Percentiles rank a stretch among this genome's conserved stretches.
Evolutionary conservation across 2,797 vertebrate genomes (phyloP).

Genomic region (Mastacembelus armatus): DNA sequence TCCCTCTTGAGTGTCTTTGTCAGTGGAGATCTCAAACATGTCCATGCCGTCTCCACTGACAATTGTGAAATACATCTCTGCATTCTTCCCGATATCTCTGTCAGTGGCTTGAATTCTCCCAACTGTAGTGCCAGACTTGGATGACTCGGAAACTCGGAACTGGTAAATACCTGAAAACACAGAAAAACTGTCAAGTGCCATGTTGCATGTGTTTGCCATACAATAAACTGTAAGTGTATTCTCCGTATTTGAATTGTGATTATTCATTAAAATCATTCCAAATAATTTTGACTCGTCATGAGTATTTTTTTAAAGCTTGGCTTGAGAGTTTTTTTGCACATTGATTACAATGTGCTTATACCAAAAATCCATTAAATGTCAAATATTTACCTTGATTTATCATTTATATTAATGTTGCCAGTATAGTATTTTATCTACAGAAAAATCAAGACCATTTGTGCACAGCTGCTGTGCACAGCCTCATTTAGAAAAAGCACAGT

Average conservation of each 20-base stretch:
- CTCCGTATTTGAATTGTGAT: neutral
- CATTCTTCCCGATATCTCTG: slow-evolving; percentile 89
- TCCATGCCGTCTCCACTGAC: slow-evolving; percentile 91
- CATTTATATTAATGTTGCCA: neutral
- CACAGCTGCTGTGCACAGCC: neutral
- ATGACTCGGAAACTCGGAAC: slow-evolving; percentile 89
- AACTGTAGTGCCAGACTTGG: slow-evolving; percentile 79
- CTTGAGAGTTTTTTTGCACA: too few relatives aligned
- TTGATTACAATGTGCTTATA: neutral
- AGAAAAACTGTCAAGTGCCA: slow-evolving; percentile 1
- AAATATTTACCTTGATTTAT: neutral
- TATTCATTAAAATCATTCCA: neutral
- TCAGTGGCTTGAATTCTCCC: slow-evolving; percentile 91
- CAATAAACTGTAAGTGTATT: neutral
- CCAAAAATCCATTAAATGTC: neutral
- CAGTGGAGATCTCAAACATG: slow-evolving; percentile 89
- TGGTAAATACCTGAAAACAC: slow-evolving; percentile 87
- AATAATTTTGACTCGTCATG: too few relatives aligned
- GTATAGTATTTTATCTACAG: neutral
- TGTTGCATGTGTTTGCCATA: neutral
- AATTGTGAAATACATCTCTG: slow-evolving; percentile 91
- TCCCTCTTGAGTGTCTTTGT: slow-evolving; percentile 92
- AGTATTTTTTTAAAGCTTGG: too few relatives aligned
- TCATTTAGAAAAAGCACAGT: neutral
- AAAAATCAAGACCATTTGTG: too few relatives aligned